Conservation (phyloP, 1,140 invertebrate genomes). For the Ctenoplectra terminalis region DNA sequence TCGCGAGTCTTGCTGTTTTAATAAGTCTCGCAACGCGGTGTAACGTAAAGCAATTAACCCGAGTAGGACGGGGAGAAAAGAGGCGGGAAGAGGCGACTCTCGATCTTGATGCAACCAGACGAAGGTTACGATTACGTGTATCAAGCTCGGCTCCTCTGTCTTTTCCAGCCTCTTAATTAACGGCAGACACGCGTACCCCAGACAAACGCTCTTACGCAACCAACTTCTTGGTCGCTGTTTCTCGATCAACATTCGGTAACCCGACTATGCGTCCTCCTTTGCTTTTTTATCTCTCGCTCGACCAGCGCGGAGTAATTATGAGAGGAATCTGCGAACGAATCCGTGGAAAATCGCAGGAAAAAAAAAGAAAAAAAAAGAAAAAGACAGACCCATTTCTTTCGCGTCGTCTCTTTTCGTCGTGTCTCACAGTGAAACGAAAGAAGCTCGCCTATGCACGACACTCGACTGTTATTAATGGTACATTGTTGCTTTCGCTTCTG, state of each 20-base stretch:
- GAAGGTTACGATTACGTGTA: constrained; percentile 68
- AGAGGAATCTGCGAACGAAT: constrained; percentile 7
- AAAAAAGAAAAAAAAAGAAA: no score
- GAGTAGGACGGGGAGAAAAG: constrained; percentile 5
- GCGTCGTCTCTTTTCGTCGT: not conserved
- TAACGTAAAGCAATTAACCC: constrained; percentile 69
- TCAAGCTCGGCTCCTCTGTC: constrained; percentile 48
- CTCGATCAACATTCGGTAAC: constrained; percentile 11
- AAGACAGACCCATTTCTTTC: not conserved
- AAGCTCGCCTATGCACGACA: not conserved
- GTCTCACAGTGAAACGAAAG: not conserved
- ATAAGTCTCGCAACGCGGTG: constrained; percentile 59
- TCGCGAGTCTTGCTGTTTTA: constrained; percentile 69
- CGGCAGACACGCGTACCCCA: constrained; percentile 35
- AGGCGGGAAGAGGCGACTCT: constrained; percentile 8
- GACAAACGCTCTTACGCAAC: constrained; percentile 18
- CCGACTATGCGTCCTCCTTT: not conserved
- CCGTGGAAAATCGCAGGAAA: constrained; percentile 10
- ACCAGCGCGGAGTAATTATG: constrained; percentile 11
- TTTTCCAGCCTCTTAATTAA: constrained; percentile 53
- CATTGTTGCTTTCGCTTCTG: constrained; percentile 36
- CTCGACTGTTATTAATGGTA: constrained; percentile 37
- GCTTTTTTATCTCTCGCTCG: not conserved
- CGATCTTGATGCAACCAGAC: constrained; percentile 54
- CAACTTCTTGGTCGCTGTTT: no score